phyloP scores from a whole-genome alignment of 2,797 vertebrate species.

The Typhlichthys subterraneus region DNA sequence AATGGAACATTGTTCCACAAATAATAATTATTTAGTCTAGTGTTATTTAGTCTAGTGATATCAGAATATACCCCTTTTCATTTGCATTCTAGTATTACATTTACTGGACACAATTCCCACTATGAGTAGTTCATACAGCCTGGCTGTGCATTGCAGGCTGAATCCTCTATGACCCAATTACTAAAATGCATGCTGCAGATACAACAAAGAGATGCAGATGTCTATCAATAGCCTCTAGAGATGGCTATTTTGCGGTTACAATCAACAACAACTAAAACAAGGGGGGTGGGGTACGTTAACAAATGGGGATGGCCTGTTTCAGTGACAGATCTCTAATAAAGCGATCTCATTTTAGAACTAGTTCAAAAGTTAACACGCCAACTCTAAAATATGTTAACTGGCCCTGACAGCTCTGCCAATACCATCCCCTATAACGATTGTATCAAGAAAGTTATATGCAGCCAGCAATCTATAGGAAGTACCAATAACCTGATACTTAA shows the following conservation, averaged over 20 bases:
- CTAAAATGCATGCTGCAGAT: constrained; percentile 60
- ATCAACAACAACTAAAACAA: constrained; percentile 28
- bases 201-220: constrained; percentile 75
- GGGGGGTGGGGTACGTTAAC: constrained; percentile 18
- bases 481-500: background rate
- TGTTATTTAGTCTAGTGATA: background rate
- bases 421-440: background rate
- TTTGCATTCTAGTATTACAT: constrained; percentile 32
- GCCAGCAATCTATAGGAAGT: background rate
- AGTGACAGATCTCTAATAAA: background rate
- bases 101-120: constrained; percentile 28
- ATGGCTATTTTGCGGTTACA: constrained; percentile 35
- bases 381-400: background rate
- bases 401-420: background rate
- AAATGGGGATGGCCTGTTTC: constrained; percentile 7
- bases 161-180: constrained; percentile 73
- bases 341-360: background rate
- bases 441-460: background rate
- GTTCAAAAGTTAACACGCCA: background rate
- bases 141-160: constrained; percentile 39
- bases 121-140: constrained; percentile 26
- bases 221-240: constrained; percentile 52
- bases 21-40: too few species aligned
- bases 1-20: too few species aligned
- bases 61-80: constrained; percentile 10